phyloP scores from a whole-genome alignment of 2,888 invertebrate species.

The Cancer borealis region DNA sequence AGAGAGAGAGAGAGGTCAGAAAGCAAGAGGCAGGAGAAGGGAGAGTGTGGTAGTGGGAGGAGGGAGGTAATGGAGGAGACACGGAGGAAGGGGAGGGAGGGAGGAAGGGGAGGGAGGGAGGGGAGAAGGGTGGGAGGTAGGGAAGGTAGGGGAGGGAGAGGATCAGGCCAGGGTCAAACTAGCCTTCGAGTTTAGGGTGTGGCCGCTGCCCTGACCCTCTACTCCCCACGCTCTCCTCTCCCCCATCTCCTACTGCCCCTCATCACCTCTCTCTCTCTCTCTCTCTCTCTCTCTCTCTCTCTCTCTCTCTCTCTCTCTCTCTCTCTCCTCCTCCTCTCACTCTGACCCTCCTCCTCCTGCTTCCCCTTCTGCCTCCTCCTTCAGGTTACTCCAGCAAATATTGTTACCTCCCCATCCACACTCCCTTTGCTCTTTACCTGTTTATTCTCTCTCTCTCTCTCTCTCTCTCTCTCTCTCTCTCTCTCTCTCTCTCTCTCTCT shows the following conservation, averaged over 20 bases:
- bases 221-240: neutral
- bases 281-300: neutral
- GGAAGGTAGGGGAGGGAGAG: neutral
- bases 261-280: neutral
- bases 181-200: conserved; percentile 37
- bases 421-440: conserved; percentile 4
- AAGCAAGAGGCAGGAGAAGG: conserved; percentile 8
- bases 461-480: conserved; percentile 10
- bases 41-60: conserved; percentile 10
- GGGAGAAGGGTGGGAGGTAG: neutral
- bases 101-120: neutral
- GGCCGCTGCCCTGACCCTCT: conserved; percentile 13
- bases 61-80: neutral
- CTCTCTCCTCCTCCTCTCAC: neutral
- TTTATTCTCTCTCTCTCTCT: conserved; percentile 16
- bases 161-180: conserved; percentile 28
- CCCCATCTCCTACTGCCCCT: neutral
- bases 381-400: neutral
- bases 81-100: neutral
- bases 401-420: conserved; percentile 27
- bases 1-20: conserved; percentile 14
- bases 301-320: neutral
- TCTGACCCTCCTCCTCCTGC: conserved; percentile 6
- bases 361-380: neutral
- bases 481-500: conserved; percentile 39